Evolutionary conservation across 1,140 invertebrate species (phyloP).

Genomic region (Meteorus sp.): DNA sequence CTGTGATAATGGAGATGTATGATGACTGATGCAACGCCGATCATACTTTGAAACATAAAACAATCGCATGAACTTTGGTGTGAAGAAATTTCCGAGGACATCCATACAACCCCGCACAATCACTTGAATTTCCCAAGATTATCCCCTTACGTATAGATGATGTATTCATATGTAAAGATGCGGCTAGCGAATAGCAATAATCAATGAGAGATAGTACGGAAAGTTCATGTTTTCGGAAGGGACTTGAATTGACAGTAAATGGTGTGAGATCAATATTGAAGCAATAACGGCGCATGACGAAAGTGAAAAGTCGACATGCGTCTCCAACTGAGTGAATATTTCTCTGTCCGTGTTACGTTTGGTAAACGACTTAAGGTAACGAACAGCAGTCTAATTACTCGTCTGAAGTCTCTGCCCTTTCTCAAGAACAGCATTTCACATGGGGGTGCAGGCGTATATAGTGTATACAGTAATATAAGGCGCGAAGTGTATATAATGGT

Average conservation of each 20-base stretch:
- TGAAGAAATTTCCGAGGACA: too few species aligned
- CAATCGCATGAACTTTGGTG: too few species aligned
- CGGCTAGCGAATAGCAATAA: too few species aligned
- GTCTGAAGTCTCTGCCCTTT: slow-evolving; percentile 41
- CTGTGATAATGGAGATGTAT: too few species aligned
- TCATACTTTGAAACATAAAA: too few species aligned
- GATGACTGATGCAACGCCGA: too few species aligned
- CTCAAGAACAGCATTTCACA: slow-evolving; percentile 5
- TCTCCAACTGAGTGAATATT: not conserved
- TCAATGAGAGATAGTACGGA: too few species aligned
- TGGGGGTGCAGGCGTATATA: slow-evolving; percentile 19
- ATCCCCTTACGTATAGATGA: too few species aligned
- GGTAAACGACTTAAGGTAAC: slow-evolving; percentile 33
- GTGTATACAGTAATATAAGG: slow-evolving; percentile 1
- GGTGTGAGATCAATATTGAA: slow-evolving; percentile 11
- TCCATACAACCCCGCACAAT: too few species aligned
- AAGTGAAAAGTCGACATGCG: slow-evolving; percentile 9
- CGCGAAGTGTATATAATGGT: not conserved
- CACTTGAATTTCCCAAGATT: too few species aligned
- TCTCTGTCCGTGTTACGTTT: not conserved
- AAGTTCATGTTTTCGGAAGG: too few species aligned
- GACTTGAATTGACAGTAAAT: not conserved
- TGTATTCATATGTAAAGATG: too few species aligned
- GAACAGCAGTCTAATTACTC: slow-evolving; percentile 58
- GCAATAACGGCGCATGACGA: not conserved